Base-by-base conservation (phyloP, 2,113 vertebrate species). In the Beaufortia kweichowensis region DNA sequence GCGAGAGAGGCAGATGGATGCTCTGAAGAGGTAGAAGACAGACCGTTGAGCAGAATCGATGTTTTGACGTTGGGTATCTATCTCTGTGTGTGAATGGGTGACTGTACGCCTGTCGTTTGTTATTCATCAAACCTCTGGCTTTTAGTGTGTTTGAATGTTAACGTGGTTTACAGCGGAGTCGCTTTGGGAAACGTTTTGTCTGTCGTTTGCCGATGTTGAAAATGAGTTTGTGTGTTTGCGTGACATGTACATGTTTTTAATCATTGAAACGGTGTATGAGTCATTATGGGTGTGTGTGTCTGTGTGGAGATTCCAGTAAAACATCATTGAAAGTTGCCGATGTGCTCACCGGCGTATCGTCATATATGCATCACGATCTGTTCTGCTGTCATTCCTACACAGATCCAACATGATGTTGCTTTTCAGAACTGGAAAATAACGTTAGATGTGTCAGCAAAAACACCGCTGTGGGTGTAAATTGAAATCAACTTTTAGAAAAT, bases 21-120 rank as follows among this genome's bases (percentile, higher is more conserved):
- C 81, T 71, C 78, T 67, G 78, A 82, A 92, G 90, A 91, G 90
- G 89, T 90, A 91, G 89, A 90, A 88, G 88, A 88, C 86, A 85
- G 86, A 74, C 41, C 41, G 68, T 71, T 71, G 53, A 71, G 23
- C 55, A n/a, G 53, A 59, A 41, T 71, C 33, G 23, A 28, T 71
- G 53, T 59, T 41, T 56, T 70, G 29, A 70, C 85, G 82, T 70
- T 88, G 87, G 86, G 76, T 88, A 90, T 88, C 86, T 87, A 87
- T 86, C 19, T 57, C 65, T 74, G 63, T 66, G 63, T 66, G 64
- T 55, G 66, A 33, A 50, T 69, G 66, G 50, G 43, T 46, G 41
- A 43, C 41, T 14, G 41, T 12, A 46, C 14, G 41, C 11, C 41
- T 46, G 15, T 33, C 2, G 3, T 71, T 28, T 59, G 26, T 71